Evolutionary conservation across 2,888 invertebrate species (phyloP), one percentile per base, ranked within the genome.

Genomic region (Gerris lacustris): DNA sequence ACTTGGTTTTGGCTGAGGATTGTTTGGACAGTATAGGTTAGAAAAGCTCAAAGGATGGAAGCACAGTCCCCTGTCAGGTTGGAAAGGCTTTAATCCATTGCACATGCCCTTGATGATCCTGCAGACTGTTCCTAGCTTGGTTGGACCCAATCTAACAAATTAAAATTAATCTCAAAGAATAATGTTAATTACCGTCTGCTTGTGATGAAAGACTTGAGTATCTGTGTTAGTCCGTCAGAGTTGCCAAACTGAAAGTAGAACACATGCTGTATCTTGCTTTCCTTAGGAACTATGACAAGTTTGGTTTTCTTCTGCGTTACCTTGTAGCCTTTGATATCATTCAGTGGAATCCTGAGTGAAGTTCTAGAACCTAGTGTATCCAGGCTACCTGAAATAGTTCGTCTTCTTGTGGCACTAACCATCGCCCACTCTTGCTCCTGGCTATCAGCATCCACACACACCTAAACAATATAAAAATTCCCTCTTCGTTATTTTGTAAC

Each of bases 181-280:
- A 31, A 55, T 55, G 11, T 2, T 55, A 73, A 70, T 72, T 73
- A 75, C 75, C 75, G 73, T 70, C 73, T 83, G 2, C 87, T 86
- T 79, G 85, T 86, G 6, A 88, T 80, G 72, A 85, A 83, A 76
- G 86, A 85, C 80, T 86, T 87, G 73, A 87, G 82, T 72, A 83
- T 83, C 63, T 81, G 84, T 64, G 87, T 84, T 77, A 95, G 88
- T 70, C 87, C 86, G 77, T 91, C 90, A 0, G 92, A 92, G 76
- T 94, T 93, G 0, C 91, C 92, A 76, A 90, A 87, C 79, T 92
- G 92, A 81, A 96, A 95, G 79, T 91, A 89, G 78, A 96, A 91
- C 6, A 90, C 88, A 73, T 89, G 88, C 76, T 90, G 87, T 78
- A 86, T 86, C 0, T 89, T 86, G 68, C 88, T 85, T 80, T 88